Evolutionary conservation across 2,797 vertebrate species (phyloP), one percentile per base, ranked within the genome.

Genomic region (Rhynchotus rufescens): DNA sequence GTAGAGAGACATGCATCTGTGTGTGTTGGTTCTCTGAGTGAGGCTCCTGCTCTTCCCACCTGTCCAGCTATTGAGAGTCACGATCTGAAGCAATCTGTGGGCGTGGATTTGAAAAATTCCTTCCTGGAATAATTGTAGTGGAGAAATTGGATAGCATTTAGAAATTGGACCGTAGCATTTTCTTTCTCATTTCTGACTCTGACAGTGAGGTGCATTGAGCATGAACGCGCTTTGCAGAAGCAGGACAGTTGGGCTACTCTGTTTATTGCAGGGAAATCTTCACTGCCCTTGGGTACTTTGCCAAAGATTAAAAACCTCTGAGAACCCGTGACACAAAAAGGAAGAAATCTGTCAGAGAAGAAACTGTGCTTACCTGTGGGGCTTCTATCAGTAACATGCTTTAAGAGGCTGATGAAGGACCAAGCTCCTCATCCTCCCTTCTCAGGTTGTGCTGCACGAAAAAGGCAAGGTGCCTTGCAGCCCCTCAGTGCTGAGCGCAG

Each of bases 191-290:
- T 90, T 86, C 65, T 76, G 5, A 10, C 36, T 88, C 40, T 84
- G 44, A 72, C 54, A 71, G 49, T 0, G 0, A 84, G 30, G 34
- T 15, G 22, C 1, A 1, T 88, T 12, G 54, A 44, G 20, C 26
- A 36, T 40, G 73, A 86, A 67, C 26, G 15, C 45, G 7, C n/a
- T 6, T 42, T 38, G 52, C 62, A 52, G 34, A 84, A 73, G 25
- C n/a, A 67, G 32, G 65, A 23, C 21, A 49, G 65, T 67, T 49
- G 65, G 25, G 47, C n/a, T 16, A 15, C 51, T 52, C 51, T 52
- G 8, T 60, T 84, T 47, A 12, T 60, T 84, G n/a, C 30, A 4
- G 56, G 60, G 73, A 76, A 79, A 61, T 84, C 79, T 54, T 85
- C 77, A 42, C 16, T 30, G 20, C 6, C 10, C 11, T 59, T 73